Percentiles rank a stretch among this genome's conserved stretches.
Evolutionary conservation across 2,888 invertebrate species (phyloP).

Genomic region (Clusia tigrina): DNA sequence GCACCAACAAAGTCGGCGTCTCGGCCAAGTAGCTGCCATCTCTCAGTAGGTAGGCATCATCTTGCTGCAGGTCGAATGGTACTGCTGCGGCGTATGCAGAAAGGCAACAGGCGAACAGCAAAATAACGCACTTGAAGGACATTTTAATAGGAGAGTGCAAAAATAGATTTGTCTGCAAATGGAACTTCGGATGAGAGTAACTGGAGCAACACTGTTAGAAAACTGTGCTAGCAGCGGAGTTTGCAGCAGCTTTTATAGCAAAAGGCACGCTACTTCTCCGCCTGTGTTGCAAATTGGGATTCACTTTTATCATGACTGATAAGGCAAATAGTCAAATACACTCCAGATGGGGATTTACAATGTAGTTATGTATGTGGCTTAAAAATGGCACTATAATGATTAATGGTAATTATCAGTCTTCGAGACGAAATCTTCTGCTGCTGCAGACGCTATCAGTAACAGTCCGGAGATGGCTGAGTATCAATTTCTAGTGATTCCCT

Average conservation of each 20-base stretch:
- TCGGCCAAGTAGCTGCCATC: background rate
- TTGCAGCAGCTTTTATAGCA: constrained; percentile 30
- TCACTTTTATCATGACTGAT: background rate
- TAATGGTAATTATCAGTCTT: no score
- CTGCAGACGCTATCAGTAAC: no score
- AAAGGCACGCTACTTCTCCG: no score
- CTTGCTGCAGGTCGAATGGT: background rate
- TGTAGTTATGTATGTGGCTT: no score
- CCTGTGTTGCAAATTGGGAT: background rate
- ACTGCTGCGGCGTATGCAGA: constrained; percentile 18
- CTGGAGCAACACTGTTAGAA: background rate
- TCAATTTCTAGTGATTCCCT: no score
- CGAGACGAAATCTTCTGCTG: no score
- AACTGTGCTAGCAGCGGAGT: background rate
- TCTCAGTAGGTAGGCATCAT: background rate
- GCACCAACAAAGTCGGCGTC: constrained; percentile 15
- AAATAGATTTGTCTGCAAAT: background rate
- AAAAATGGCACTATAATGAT: no score
- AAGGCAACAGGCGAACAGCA: constrained; percentile 34
- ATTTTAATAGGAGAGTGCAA: constrained; percentile 32
- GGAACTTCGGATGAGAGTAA: no score
- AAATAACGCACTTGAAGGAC: constrained; percentile 30
- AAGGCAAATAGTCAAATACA: no score
- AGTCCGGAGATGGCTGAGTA: no score
- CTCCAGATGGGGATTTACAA: no score